phyloP scores from a whole-genome alignment of 2,888 invertebrate genomes.

The Ochropleura plecta region DNA sequence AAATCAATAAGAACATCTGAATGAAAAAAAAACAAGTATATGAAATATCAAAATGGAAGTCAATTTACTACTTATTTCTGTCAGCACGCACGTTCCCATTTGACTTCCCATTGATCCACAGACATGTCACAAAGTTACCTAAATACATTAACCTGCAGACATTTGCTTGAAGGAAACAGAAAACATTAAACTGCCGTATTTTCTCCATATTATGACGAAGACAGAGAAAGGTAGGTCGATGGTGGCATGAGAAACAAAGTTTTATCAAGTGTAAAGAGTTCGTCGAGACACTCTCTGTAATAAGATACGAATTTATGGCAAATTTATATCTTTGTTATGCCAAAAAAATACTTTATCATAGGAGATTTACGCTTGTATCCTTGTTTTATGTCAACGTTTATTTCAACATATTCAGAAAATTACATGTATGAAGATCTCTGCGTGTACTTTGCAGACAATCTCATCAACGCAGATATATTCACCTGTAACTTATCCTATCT shows the following conservation, averaged over 20 bases:
- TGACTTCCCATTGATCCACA: slow-evolving; percentile 13
- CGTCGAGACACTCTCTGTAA: slow-evolving; percentile 72
- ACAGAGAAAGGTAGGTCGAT: slow-evolving; percentile 56
- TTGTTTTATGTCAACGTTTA: slow-evolving; percentile 61
- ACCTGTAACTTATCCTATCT: slow-evolving; percentile 42
- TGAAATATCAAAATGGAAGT: background rate
- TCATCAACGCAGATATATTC: slow-evolving; percentile 23
- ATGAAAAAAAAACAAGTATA: slow-evolving; percentile 12
- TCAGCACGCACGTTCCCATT: slow-evolving; percentile 21
- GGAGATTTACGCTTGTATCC: slow-evolving; percentile 52
- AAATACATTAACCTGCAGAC: slow-evolving; percentile 58
- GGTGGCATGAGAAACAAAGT: slow-evolving; percentile 71
- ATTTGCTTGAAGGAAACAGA: slow-evolving; percentile 61
- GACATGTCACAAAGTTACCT: slow-evolving; percentile 31
- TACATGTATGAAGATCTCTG: slow-evolving; percentile 39
- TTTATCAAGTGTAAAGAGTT: slow-evolving; percentile 80
- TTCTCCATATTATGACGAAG: slow-evolving; percentile 52
- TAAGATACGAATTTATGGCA: slow-evolving; percentile 77
- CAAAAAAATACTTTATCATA: slow-evolving; percentile 69
- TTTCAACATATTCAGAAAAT: slow-evolving; percentile 55
- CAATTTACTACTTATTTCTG: background rate
- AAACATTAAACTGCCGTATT: slow-evolving; percentile 59
- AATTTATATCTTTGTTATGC: slow-evolving; percentile 77
- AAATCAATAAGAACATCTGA: slow-evolving; percentile 31
- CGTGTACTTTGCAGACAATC: slow-evolving; percentile 39